phyloP scores from a whole-genome alignment of 2,888 invertebrate species.

The Lycia hirtaria region DNA sequence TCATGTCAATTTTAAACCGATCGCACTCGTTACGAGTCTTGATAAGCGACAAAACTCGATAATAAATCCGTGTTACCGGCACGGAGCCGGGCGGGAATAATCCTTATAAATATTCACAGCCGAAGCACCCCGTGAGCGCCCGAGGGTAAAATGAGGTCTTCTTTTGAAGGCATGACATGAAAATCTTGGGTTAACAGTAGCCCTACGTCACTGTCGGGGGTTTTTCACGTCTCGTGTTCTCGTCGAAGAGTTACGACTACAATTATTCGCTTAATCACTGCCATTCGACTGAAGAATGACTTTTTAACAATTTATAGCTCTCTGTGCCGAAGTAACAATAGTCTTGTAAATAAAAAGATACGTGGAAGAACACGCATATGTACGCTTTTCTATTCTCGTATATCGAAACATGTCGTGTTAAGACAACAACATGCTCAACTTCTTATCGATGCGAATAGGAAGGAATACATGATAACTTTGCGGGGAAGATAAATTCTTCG shows the following conservation, averaged over 20 bases:
- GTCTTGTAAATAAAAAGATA: neutral
- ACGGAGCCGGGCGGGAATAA: conserved; percentile 45
- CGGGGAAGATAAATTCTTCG: conserved; percentile 32
- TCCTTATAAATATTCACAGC: conserved; percentile 72
- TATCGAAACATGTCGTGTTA: neutral
- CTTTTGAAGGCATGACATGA: conserved; percentile 48
- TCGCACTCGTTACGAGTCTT: conserved; percentile 44
- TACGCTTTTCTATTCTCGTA: too few species aligned
- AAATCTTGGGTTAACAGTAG: conserved; percentile 47
- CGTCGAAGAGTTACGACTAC: conserved; percentile 37
- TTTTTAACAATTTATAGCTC: conserved; percentile 4
- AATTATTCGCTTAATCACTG: conserved; percentile 29
- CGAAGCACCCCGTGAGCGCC: conserved; percentile 49
- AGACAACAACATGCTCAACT: conserved; percentile 3
- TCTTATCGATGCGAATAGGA: conserved; percentile 2
- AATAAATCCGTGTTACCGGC: conserved; percentile 59
- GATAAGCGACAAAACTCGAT: conserved; percentile 53
- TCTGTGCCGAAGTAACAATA: neutral
- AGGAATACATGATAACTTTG: conserved; percentile 3
- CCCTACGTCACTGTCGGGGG: conserved; percentile 46
- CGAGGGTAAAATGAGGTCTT: conserved; percentile 59
- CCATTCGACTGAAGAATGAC: conserved; percentile 12
- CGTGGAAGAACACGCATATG: neutral
- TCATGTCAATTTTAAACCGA: conserved; percentile 49
- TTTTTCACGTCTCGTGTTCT: conserved; percentile 34